Evolutionary conservation across 2,888 invertebrate genomes (phyloP).

Genomic region (Automeris io): DNA sequence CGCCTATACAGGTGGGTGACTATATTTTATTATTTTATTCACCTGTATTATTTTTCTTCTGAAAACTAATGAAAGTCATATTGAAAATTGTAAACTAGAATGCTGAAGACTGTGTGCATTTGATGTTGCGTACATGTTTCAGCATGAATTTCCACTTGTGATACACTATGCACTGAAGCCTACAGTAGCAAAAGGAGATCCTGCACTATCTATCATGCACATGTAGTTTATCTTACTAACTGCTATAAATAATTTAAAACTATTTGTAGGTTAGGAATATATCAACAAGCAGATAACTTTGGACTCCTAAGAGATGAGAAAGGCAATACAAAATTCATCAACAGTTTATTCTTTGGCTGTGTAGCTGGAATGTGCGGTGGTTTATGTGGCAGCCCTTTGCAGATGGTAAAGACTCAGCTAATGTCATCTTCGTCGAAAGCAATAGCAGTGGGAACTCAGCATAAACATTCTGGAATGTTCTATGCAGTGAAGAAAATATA

Average conservation of each 20-base stretch:
- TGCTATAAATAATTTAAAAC: neutral
- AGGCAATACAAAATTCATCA: conserved; percentile 81
- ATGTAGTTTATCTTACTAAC: too few relatives aligned
- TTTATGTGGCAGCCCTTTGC: conserved; percentile 89
- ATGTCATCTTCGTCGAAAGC: conserved; percentile 85
- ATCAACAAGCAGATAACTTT: conserved; percentile 82
- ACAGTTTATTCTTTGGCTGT: conserved; percentile 85
- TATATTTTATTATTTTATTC: too few relatives aligned
- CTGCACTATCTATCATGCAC: too few relatives aligned
- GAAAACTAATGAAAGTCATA: too few relatives aligned
- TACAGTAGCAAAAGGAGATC: too few relatives aligned
- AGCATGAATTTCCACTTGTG: too few relatives aligned
- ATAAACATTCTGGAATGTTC: conserved; percentile 82
- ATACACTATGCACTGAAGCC: too few relatives aligned
- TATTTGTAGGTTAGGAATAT: conserved; percentile 81
- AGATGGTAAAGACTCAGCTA: conserved; percentile 92
- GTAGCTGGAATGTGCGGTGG: conserved; percentile 87
- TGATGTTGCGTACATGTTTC: too few relatives aligned
- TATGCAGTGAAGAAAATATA: conserved; percentile 80
- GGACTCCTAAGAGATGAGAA: conserved; percentile 79
- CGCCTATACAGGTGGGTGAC: too few relatives aligned
- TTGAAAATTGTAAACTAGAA: too few relatives aligned
- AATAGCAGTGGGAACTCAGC: conserved; percentile 94
- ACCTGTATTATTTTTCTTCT: too few relatives aligned
- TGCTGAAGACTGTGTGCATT: too few relatives aligned